Base-by-base conservation (phyloP, 2,113 vertebrate species). In the Mohoua ochrocephala region DNA sequence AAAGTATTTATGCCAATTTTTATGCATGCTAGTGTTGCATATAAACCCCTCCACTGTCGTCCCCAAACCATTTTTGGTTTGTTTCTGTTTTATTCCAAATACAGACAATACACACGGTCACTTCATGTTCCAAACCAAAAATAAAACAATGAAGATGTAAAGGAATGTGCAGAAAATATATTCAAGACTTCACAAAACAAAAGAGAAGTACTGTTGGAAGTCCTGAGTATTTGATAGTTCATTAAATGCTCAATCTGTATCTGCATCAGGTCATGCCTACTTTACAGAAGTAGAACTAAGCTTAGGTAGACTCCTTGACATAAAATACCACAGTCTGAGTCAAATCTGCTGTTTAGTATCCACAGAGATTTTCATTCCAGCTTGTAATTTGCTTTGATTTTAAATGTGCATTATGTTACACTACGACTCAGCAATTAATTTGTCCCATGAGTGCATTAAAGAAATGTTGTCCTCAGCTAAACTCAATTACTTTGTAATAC, bases 61-160 rank as follows among this genome's bases (percentile, higher is more conserved):
- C 67, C 91, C 31, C 76, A 94, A 96, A 79, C 11, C 28, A 60
- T 15, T 73, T 97, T 95, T 95, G 13, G 33, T 94, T 96, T 87
- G 9, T 97, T 95, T 95, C 64, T 93, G 54, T 56, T 97, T 95
- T 84, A 73, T 80, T 96, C 60, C 70, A 93, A 77, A 68, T 41
- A 65, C 30, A 94, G 63, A 41, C 45, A 91, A 92, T 31, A 23
- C 16, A 88, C 37, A 76, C 61, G 78, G n/a, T 6, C 53, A 76
- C 19, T 90, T 95, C 41, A 69, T 50, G 16, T 93, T 95, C 42
- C 18, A 57, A 95, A 84, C 13, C 9, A 84, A 94, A 95, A 96
- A 57, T 41, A 76, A 90, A 94, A 53, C 35, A 8, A 88, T 84
- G 39, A 71, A 77, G 39, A 79, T 50, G 52, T 84, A 93, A 76